A percentile compares a stretch with the other conserved stretches of the same genome.
These are phyloP conservation scores for Arion vulgaris DNA, from an alignment of 1,140 invertebrate species.

Conservation along the genomic window DNA sequence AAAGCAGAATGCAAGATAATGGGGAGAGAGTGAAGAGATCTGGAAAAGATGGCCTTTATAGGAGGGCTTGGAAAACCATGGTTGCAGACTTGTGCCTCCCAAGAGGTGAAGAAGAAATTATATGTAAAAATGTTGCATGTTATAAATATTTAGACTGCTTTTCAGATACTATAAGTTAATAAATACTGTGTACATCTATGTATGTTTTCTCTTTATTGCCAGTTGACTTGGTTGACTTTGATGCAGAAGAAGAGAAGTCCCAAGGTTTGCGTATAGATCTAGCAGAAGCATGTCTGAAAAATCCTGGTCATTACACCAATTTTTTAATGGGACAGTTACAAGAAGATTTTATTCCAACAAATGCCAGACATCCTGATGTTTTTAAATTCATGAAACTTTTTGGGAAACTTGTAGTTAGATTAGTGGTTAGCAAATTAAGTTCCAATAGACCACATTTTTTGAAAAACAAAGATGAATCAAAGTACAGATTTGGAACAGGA, in stretches of 20 bases:
- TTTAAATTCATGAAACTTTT: not conserved
- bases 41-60: no score
- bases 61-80: no score
- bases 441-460: not conserved
- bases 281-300: not conserved
- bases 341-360: not conserved
- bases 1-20: no score
- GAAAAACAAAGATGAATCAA: not conserved
- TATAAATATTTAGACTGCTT: no score
- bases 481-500: not conserved
- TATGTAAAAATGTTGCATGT: no score
- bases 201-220: not conserved
- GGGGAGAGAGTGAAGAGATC: no score
- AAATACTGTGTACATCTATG: not conserved
- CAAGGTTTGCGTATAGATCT: not conserved
- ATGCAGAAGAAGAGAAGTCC: not conserved
- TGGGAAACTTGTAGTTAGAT: not conserved
- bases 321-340: not conserved
- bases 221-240: not conserved
- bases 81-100: no score
- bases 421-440: not conserved
- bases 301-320: conserved; percentile 9
- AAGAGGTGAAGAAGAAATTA: no score
- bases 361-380: not conserved
- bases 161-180: no score